These are phyloP conservation scores for Aricia agestis DNA, from an alignment of 1,140 invertebrate genomes.

Conservation along the genomic window DNA sequence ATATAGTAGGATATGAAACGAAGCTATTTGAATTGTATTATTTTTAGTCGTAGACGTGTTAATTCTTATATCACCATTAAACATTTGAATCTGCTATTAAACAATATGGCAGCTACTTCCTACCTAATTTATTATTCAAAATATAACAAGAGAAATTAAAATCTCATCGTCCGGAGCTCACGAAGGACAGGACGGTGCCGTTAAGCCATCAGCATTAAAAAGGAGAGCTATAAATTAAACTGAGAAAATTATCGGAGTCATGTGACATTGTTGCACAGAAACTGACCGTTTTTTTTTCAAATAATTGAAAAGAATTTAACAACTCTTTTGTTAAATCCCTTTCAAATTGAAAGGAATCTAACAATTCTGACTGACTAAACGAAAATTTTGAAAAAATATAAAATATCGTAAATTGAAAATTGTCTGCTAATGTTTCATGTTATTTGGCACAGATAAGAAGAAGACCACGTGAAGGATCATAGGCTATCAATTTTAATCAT, in stretches of 20 bases:
- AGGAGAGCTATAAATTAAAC: not conserved
- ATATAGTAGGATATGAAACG: too few species aligned
- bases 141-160: not conserved
- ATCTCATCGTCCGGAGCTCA: not conserved
- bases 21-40: too few species aligned
- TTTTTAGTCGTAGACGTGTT: too few species aligned
- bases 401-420: too few species aligned
- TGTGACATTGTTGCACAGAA: not conserved
- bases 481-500: too few species aligned
- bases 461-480: too few species aligned
- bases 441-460: too few species aligned
- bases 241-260: not conserved
- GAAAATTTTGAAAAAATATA: too few species aligned
- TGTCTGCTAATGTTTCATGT: too few species aligned
- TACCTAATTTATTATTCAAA: not conserved
- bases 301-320: not conserved
- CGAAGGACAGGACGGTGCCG: not conserved
- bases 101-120: not conserved
- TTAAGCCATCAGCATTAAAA: constrained; percentile 1
- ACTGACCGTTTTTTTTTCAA: not conserved
- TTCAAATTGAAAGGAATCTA: too few species aligned
- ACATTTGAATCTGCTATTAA: not conserved
- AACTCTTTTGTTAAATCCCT: not conserved
- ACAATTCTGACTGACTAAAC: too few species aligned
- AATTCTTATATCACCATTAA: too few species aligned